Evolutionary conservation across 2,113 vertebrate genomes (phyloP), one percentile per base, ranked within the genome.

Genomic region (Podilymbus podiceps): DNA sequence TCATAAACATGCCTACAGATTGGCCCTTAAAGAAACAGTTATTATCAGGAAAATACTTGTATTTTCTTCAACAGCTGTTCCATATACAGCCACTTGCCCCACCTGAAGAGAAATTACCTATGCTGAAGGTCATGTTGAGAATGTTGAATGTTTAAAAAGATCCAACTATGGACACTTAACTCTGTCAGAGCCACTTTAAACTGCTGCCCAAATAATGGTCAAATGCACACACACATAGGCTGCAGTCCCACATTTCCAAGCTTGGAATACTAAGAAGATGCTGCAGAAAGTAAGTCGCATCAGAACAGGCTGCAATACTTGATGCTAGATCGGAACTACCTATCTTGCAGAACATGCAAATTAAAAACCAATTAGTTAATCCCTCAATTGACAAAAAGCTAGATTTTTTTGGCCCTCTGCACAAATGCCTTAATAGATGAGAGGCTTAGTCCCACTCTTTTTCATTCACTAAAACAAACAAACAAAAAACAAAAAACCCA

Each of bases 161-260:
- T 22, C 28, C 28, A 67, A 35, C 24, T 31, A 50, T 31, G 31
- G 42, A 76, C 21, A 53, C 15, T n/a, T n/a, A 50, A 27, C 31
- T 24, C 42, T 55, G 40, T 30, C 33, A 55, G 47, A 69, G 47
- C 20, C 69, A 16, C 88, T 62, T 55, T 40, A 62, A 83, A 28
- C 17, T 55, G 50, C 55, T 90, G 30, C 47, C 49, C 5, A 2
- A 47, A 21, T n/a, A 62, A 60, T 2, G 7, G 13, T 50, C 42
- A 63, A 56, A 64, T 14, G 11, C 12, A 56, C 0, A 0, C 15
- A 11, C 13, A 12, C 28, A 6, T 5, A 25, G 42, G n/a, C 42
- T 49, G 30, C 50, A 58, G 50, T 42, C 68, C 22, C 68, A 22
- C 31, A 14, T 44, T 74, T 81, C 31, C 68, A 81, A 66, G 35